Percentiles rank a stretch among this genome's conserved stretches.
phyloP scores from a whole-genome alignment of 2,797 vertebrate genomes.

The Clarias pachynema region DNA sequence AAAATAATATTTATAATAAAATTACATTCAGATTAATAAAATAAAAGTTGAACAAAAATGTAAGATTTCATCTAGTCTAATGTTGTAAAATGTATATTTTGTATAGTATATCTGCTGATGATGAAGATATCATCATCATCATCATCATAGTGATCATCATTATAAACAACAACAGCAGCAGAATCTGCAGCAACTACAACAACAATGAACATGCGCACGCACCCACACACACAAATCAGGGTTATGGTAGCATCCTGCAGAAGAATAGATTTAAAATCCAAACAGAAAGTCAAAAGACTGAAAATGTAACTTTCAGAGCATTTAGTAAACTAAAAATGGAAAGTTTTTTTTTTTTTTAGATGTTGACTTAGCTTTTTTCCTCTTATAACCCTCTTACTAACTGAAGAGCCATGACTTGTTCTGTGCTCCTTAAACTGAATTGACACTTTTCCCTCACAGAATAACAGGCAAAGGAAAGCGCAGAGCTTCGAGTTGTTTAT shows the following conservation, averaged over 20 bases:
- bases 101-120: not conserved
- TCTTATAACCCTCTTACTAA: not conserved
- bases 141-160: not conserved
- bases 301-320: not conserved
- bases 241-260: not conserved
- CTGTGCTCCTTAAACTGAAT: not conserved
- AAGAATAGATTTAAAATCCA: not conserved
- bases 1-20: not conserved
- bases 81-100: not conserved
- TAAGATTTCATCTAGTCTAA: no score
- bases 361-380: not conserved
- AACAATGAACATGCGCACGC: not conserved
- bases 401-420: not conserved
- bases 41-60: not conserved
- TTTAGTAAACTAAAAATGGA: not conserved
- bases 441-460: constrained; percentile 21
- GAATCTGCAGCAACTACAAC: not conserved
- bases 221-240: not conserved
- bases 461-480: constrained; percentile 1
- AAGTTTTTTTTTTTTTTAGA: not conserved
- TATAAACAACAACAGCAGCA: not conserved
- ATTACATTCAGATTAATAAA: not conserved
- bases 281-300: not conserved
- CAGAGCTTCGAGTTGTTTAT: constrained; percentile 14
- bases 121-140: not conserved